Evolutionary conservation across 2,888 invertebrate species (phyloP).

Genomic region (Polydrusus tereticollis): DNA sequence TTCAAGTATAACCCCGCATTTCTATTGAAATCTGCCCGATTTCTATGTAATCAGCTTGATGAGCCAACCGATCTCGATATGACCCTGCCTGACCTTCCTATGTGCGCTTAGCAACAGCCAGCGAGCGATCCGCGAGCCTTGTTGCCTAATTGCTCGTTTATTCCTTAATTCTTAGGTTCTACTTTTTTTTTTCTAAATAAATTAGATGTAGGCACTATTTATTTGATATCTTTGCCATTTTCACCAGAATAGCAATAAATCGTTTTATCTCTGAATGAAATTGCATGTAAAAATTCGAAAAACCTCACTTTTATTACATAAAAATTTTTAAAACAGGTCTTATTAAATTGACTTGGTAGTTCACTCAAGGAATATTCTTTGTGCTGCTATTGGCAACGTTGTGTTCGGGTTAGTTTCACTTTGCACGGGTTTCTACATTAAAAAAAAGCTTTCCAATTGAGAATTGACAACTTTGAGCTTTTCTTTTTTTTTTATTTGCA

Average conservation of each 20-base stretch:
- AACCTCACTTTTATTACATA: too few species aligned
- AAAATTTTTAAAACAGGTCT: too few species aligned
- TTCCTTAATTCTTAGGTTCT: neutral
- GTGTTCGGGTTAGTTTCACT: conserved; percentile 45
- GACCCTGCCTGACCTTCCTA: conserved; percentile 47
- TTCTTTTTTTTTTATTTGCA: conserved; percentile 25
- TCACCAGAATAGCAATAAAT: too few species aligned
- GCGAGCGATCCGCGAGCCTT: conserved; percentile 14
- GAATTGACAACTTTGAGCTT: conserved; percentile 19
- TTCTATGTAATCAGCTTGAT: conserved; percentile 44
- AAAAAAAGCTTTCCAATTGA: conserved; percentile 40
- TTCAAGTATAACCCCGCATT: too few species aligned
- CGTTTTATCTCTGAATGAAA: too few species aligned
- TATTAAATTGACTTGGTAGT: too few species aligned
- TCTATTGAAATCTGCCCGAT: conserved; percentile 15
- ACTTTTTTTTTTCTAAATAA: too few species aligned
- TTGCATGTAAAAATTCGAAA: too few species aligned
- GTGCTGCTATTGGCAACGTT: conserved; percentile 19
- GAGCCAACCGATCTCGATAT: conserved; percentile 30
- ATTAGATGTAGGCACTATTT: too few species aligned
- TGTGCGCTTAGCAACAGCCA: conserved; percentile 53
- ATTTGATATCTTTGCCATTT: too few species aligned
- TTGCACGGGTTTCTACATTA: conserved; percentile 38
- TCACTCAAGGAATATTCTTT: neutral
- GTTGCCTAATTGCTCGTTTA: conserved; percentile 33